Evolutionary conservation across 1,140 invertebrate genomes (phyloP), one percentile per base, ranked within the genome.

Genomic region (Euglossa dilemma): DNA sequence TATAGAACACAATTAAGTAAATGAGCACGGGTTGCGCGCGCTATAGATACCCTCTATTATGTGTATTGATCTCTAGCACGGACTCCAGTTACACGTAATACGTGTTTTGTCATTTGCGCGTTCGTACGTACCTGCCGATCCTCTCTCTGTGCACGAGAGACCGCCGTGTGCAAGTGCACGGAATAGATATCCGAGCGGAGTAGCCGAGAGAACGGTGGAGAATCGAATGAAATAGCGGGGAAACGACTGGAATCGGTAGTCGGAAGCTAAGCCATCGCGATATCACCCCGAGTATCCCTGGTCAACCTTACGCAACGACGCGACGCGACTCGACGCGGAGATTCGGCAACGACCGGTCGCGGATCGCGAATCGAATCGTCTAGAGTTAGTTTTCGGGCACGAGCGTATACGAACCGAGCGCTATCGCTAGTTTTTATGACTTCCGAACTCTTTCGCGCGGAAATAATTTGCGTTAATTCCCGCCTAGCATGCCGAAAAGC

Each of bases 1-100:
- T 93, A 93, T 93, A 93, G 92, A 94, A 94, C 92, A 94, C 94
- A 94, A 94, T 94, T 94, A 94, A 94, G 93, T 94, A 94, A 94
- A 94, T 94, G 93, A 93, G 94, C 92, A 92, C 91, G 93, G 93
- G 92, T 93, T 93, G 93, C 91, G 92, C 91, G 83, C 90, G 89
- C 92, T 94, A 93, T 93, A 93, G 92, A 93, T 93, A 93, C 87
- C 90, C 92, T 94, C 93, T 94, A 94, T 94, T 94, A 93, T 93
- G 91, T 93, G 92, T 94, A 94, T 94, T 94, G 93, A 94, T 94
- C 93, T 94, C 91, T 91, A 91, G 91, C 91, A 89, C 90, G 90
- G 89, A 92, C 91, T 93, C 92, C 91, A 90, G 90, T 93, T 92
- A 93, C 91, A 92, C 91, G 91, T 93, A 94, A 92, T 93, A 92